Conservation (phyloP, 2,797 vertebrate genomes). For the Acanthurus tractus region DNA sequence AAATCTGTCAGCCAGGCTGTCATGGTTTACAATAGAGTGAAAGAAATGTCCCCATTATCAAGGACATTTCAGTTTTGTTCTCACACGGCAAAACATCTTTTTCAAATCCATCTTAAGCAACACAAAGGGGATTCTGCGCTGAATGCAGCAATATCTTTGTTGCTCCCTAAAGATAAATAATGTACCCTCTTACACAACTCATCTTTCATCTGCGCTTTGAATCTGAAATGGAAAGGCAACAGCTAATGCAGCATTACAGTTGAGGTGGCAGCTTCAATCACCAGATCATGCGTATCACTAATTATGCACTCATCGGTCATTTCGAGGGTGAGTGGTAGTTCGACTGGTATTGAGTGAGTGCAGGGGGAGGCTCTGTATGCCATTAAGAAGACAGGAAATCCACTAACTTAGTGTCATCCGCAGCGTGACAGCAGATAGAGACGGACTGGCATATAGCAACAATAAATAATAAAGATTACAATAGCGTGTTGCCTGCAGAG, state of each 20-base stretch:
- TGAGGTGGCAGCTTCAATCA: slow-evolving; percentile 65
- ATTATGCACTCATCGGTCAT: slow-evolving; percentile 71
- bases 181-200: slow-evolving; percentile 62
- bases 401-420: slow-evolving; percentile 52
- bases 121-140: slow-evolving; percentile 65
- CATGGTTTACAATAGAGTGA: slow-evolving; percentile 72
- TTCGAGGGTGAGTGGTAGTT: slow-evolving; percentile 67
- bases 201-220: slow-evolving; percentile 60
- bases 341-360: slow-evolving; percentile 69
- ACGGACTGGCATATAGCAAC: background rate
- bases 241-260: slow-evolving; percentile 31
- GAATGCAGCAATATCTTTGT: slow-evolving; percentile 67
- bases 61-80: slow-evolving; percentile 74
- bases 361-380: slow-evolving; percentile 51
- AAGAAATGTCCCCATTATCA: slow-evolving; percentile 73
- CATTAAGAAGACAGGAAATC: slow-evolving; percentile 62
- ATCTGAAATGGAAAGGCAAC: slow-evolving; percentile 43
- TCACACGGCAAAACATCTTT: slow-evolving; percentile 59
- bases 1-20: slow-evolving; percentile 72
- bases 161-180: slow-evolving; percentile 72
- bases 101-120: slow-evolving; percentile 72
- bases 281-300: slow-evolving; percentile 54
- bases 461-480: slow-evolving; percentile 20
- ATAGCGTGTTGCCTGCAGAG: slow-evolving; percentile 43
- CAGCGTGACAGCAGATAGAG: slow-evolving; percentile 33